Evolutionary conservation across 2,113 vertebrate genomes (phyloP).

Genomic region (Plotosus lineatus): DNA sequence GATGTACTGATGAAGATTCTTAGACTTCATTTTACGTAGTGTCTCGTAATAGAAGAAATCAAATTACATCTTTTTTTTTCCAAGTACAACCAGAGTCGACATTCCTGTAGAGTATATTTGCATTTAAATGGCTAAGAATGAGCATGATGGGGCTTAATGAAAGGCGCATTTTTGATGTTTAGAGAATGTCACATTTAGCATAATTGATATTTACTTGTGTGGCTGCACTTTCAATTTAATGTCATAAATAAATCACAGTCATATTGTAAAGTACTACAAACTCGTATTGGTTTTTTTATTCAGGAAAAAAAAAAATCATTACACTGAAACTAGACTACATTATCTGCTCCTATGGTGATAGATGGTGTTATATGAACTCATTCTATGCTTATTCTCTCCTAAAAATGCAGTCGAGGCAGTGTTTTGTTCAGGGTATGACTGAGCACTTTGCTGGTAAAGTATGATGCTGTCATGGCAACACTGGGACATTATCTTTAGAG

Average conservation of each 20-base stretch:
- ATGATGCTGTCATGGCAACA: constrained; percentile 38
- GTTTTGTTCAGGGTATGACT: constrained; percentile 4
- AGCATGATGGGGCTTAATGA: constrained; percentile 12
- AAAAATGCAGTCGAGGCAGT: constrained; percentile 13
- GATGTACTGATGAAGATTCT: constrained; percentile 1
- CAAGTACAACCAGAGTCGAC: background rate
- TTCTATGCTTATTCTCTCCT: constrained; percentile 16
- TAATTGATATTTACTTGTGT: constrained; percentile 8
- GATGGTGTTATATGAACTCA: constrained; percentile 27
- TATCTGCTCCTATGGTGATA: constrained; percentile 6
- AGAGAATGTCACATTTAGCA: background rate
- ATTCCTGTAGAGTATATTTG: background rate
- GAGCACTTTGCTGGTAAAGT: constrained; percentile 12
- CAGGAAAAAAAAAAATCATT: background rate
- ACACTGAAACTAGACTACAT: background rate
- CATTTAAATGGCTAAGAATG: constrained; percentile 11
- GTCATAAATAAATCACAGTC: constrained; percentile 11
- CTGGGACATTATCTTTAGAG: constrained; percentile 15
- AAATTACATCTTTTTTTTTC: constrained; percentile 9
- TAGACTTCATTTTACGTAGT: background rate
- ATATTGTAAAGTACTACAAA: background rate
- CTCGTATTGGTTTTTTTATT: constrained; percentile 7
- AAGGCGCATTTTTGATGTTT: constrained; percentile 2
- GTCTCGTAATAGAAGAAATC: background rate
- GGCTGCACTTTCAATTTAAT: constrained; percentile 9